Evolutionary conservation across 2,113 vertebrate species (phyloP).

Genomic region (Elachura formosa): DNA sequence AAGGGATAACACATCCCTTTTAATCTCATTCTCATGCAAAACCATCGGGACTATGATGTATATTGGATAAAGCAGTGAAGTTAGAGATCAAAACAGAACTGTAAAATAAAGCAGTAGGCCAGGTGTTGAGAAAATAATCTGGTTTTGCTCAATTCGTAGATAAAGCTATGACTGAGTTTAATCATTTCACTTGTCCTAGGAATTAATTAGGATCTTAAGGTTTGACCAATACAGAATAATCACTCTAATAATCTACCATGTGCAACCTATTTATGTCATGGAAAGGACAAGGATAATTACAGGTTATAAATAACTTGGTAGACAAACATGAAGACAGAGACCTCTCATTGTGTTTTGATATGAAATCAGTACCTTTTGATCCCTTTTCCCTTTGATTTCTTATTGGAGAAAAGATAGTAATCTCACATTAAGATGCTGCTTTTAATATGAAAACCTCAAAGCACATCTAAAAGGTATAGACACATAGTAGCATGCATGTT

Average conservation of each 20-base stretch:
- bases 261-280: background rate
- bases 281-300: background rate
- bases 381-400: background rate
- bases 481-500: background rate
- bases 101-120: slow-evolving; percentile 7
- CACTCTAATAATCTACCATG: background rate
- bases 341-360: background rate
- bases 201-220: slow-evolving; percentile 5
- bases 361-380: slow-evolving; percentile 4
- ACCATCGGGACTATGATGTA: background rate
- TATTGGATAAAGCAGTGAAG: background rate
- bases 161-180: background rate
- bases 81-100: background rate
- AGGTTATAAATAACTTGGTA: slow-evolving; percentile 27
- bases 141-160: background rate
- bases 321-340: background rate
- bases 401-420: slow-evolving; percentile 10
- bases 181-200: background rate
- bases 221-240: background rate
- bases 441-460: slow-evolving; percentile 10
- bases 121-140: background rate
- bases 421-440: slow-evolving; percentile 6
- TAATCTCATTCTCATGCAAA: background rate
- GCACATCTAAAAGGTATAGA: background rate
- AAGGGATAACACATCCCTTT: background rate